Evolutionary conservation across 2,113 vertebrate genomes (phyloP).

Genomic region (Colinus virginianus): DNA sequence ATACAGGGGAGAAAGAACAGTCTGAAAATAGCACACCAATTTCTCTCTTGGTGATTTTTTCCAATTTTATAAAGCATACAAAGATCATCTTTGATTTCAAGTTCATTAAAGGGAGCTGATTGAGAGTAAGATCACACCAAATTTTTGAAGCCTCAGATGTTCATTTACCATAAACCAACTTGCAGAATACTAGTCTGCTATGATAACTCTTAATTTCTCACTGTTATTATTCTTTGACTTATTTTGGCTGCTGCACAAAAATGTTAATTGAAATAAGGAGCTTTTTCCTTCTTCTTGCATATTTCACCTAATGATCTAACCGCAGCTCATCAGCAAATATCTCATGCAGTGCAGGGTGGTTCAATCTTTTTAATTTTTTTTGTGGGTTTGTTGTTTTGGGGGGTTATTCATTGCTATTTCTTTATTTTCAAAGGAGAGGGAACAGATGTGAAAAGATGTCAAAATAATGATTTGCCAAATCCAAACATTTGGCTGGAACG

Average conservation of each 20-base stretch:
- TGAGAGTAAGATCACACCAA: rapidly evolving
- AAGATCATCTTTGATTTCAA: neutral
- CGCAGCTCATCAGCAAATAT: neutral
- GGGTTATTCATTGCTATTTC: too few species aligned
- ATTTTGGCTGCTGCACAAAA: neutral
- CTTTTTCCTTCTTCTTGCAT: neutral
- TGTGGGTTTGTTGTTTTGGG: too few species aligned
- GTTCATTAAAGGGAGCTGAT: neutral
- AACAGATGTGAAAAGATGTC: neutral
- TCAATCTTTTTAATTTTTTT: too few species aligned
- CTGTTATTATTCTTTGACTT: neutral
- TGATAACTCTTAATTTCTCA: neutral
- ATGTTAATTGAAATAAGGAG: neutral
- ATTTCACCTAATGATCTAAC: neutral
- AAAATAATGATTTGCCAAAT: neutral
- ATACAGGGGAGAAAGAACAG: neutral
- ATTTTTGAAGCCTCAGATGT: neutral
- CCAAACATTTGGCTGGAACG: neutral
- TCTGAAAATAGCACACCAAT: neutral
- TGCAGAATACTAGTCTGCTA: neutral
- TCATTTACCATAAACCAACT: neutral
- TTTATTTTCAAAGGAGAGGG: neutral
- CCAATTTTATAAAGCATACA: neutral
- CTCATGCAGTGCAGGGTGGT: neutral
- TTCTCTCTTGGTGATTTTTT: neutral